phyloP scores from a whole-genome alignment of 2,888 invertebrate genomes.

The Mesoligia furuncula region DNA sequence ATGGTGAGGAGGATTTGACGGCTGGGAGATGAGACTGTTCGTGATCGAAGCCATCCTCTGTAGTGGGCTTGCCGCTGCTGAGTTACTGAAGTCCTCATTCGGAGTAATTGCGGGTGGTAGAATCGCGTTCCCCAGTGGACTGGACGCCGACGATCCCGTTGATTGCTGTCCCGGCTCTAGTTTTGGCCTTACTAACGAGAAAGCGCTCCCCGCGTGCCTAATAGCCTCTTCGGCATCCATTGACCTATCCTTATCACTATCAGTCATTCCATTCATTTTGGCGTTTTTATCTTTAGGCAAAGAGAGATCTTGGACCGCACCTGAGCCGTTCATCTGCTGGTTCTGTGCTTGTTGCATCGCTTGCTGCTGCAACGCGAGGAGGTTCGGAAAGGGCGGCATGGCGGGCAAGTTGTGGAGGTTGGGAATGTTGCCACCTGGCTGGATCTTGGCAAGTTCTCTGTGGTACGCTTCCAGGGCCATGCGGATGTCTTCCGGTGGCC shows the following conservation, averaged over 20 bases:
- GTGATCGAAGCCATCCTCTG: conserved; percentile 99
- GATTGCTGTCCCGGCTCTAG: conserved; percentile 94
- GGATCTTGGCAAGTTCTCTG: conserved; percentile 97
- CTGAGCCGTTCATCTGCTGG: conserved; percentile 92
- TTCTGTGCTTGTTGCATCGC: conserved; percentile 86
- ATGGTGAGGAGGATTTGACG: conserved; percentile 96
- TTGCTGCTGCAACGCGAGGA: conserved; percentile 94
- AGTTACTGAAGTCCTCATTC: conserved; percentile 94
- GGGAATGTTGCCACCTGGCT: conserved; percentile 92
- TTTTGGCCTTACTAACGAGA: conserved; percentile 96
- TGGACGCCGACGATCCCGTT: conserved; percentile 95
- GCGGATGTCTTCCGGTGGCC: conserved; percentile 95
- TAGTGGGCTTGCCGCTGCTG: conserved; percentile 97
- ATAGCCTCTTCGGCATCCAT: conserved; percentile 92
- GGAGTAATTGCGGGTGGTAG: conserved; percentile 96
- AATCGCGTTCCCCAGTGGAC: conserved; percentile 96
- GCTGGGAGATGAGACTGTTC: conserved; percentile 98
- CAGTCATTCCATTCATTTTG: conserved; percentile 92
- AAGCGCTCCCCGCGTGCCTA: conserved; percentile 95
- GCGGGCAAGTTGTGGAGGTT: conserved; percentile 88
- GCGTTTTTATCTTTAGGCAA: conserved; percentile 94
- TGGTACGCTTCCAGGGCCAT: conserved; percentile 97
- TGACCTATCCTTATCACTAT: conserved; percentile 92
- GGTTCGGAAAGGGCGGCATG: conserved; percentile 91
- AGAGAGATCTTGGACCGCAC: conserved; percentile 95